phyloP scores from a whole-genome alignment of 1,140 invertebrate genomes.

The Pseudomyrmex pallidus region DNA sequence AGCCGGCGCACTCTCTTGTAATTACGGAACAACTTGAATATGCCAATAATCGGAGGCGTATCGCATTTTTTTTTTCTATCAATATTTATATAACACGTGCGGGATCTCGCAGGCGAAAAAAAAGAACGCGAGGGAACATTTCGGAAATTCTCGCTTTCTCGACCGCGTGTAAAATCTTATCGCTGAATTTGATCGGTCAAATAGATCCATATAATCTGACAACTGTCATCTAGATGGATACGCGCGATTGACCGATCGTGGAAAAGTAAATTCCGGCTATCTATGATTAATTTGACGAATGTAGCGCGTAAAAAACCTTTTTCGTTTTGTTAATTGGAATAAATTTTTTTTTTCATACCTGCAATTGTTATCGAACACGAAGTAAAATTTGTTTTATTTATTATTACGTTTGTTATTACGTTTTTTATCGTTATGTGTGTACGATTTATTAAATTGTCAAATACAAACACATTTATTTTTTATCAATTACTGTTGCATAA shows the following conservation, averaged over 20 bases:
- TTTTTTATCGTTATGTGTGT: background rate
- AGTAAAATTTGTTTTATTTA: background rate
- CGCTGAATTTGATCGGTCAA: background rate
- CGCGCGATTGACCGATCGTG: slow-evolving; percentile 4
- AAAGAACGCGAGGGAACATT: background rate
- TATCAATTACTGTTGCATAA: background rate
- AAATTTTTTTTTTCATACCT: no score
- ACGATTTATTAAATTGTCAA: background rate
- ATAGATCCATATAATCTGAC: slow-evolving; percentile 31
- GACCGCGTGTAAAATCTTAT: slow-evolving; percentile 6
- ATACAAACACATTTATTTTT: no score
- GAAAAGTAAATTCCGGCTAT: slow-evolving; percentile 22
- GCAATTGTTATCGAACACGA: background rate
- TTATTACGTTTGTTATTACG: no score
- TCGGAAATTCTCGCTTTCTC: background rate
- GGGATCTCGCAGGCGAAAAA: no score
- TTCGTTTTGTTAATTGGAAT: no score
- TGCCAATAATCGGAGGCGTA: slow-evolving; percentile 5
- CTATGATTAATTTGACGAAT: background rate
- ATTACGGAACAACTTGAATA: slow-evolving; percentile 45
- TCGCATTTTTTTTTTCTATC: slow-evolving; percentile 9
- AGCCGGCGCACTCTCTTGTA: slow-evolving; percentile 24
- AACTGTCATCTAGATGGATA: slow-evolving; percentile 10
- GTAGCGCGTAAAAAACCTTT: background rate
- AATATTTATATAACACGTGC: no score